These are phyloP conservation scores for Morinoia aosen DNA, from an alignment of 2,888 invertebrate genomes.

Conservation along the genomic window DNA sequence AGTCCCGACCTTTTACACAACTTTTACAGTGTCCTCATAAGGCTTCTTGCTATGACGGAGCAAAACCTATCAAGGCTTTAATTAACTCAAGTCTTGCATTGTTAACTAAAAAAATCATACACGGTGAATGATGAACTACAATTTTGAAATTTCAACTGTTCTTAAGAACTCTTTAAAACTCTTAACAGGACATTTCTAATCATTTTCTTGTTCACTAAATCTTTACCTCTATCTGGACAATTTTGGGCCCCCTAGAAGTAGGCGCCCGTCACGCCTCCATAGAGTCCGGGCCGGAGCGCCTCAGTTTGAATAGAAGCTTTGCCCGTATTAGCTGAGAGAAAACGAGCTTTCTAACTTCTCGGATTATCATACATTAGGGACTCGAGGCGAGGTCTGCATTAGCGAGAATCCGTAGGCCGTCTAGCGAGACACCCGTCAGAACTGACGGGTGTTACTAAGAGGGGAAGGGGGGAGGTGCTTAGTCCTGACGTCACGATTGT, in stretches of 20 bases:
- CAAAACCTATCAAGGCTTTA: background rate
- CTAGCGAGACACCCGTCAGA: slow-evolving; percentile 15
- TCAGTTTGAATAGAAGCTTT: slow-evolving; percentile 33
- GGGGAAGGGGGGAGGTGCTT: background rate
- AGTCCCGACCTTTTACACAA: background rate
- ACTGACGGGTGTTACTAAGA: background rate
- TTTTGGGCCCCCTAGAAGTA: background rate
- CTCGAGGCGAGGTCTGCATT: slow-evolving; percentile 16
- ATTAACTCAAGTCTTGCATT: background rate
- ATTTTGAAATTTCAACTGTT: background rate
- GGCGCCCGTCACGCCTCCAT: background rate
- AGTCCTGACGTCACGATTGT: background rate
- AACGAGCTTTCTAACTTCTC: slow-evolving; percentile 34
- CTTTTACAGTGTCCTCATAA: background rate
- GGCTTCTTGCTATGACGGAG: background rate
- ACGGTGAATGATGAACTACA: too few relatives aligned
- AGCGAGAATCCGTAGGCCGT: background rate
- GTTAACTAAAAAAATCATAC: background rate
- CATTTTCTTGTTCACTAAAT: background rate
- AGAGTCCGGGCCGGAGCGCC: background rate
- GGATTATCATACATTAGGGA: slow-evolving; percentile 20
- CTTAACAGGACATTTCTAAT: background rate
- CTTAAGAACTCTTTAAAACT: background rate
- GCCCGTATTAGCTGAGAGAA: slow-evolving; percentile 22
- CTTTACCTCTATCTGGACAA: background rate